Evolutionary conservation across 2,888 invertebrate species (phyloP).

Genomic region (Leptinotarsa haldemani): DNA sequence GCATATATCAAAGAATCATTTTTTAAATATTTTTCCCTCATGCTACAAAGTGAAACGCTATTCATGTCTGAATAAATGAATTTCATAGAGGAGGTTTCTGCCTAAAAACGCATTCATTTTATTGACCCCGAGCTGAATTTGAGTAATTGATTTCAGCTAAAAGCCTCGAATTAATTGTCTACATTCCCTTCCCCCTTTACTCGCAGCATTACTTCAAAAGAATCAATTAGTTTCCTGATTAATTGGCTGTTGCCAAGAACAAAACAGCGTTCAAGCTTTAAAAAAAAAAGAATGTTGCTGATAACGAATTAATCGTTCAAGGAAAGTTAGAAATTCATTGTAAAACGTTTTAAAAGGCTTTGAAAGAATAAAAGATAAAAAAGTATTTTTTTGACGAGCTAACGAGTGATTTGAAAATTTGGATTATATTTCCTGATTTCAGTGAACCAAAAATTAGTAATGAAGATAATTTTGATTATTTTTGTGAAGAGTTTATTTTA

Average conservation of each 20-base stretch:
- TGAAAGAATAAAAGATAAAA: background rate
- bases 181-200: background rate
- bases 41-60: background rate
- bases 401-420: background rate
- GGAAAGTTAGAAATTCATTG: background rate
- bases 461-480: too few species aligned
- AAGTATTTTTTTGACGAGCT: background rate
- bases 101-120: background rate
- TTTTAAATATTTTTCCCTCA: background rate
- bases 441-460: too few species aligned
- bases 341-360: background rate
- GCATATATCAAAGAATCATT: too few species aligned
- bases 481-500: too few species aligned
- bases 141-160: constrained; percentile 9
- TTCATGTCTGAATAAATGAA: background rate
- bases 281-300: constrained; percentile 1
- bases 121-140: constrained; percentile 8
- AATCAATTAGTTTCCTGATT: constrained; percentile 4
- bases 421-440: too few species aligned
- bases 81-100: background rate
- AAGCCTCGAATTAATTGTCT: constrained; percentile 6
- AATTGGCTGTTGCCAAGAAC: constrained; percentile 14
- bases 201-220: constrained; percentile 5
- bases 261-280: constrained; percentile 1
- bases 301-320: background rate